Evolutionary conservation across 2,888 invertebrate genomes (phyloP), one percentile per base, ranked within the genome.

Genomic region (Chalcis sispes): DNA sequence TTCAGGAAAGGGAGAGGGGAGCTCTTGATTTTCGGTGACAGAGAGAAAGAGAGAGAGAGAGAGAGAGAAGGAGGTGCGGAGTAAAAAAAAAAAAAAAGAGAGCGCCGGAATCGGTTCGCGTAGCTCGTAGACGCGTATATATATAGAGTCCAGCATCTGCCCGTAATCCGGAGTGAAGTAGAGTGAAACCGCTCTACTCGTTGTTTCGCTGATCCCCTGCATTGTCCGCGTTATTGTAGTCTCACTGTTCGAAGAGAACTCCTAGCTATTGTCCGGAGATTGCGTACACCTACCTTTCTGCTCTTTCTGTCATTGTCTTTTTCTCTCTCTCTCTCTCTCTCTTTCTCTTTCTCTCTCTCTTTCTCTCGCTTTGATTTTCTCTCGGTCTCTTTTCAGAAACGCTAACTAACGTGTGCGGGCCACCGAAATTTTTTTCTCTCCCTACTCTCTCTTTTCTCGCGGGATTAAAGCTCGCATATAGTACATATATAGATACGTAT

Each of bases 101-200:
- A 42, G 10, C 20, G 4, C 15, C 5, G 40, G 32, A 65, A 52
- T 36, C 36, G 23, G 64, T 52, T 46, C 40, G 18, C 46, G 23
- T n/a, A 40, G 27, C 56, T 27, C 40, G 27, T 67, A 27, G 3
- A 18, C 29, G 32, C 40, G 36, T 40, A 20, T 18, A 1, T 18
- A 23, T 46, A 56, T 48, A 66, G 32, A 18, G 36, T 36, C 1
- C 40, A 72, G 85, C 85, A 85, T 85, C 85, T 85, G 85, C 84
- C 84, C 82, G 83, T 85, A 85, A 85, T 85, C 85, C 84, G 80
- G 81, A 54, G 80, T 79, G 80, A 80, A 81, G 80, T 78, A 80
- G 82, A 82, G 85, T 85, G 85, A 86, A 86, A 85, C 85, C 85
- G 83, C 83, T 29, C 82, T 83, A 84, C n/a, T 86, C 85, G 86